Conservation (phyloP, 2,888 invertebrate species). For the Ptilodon capucinus region DNA sequence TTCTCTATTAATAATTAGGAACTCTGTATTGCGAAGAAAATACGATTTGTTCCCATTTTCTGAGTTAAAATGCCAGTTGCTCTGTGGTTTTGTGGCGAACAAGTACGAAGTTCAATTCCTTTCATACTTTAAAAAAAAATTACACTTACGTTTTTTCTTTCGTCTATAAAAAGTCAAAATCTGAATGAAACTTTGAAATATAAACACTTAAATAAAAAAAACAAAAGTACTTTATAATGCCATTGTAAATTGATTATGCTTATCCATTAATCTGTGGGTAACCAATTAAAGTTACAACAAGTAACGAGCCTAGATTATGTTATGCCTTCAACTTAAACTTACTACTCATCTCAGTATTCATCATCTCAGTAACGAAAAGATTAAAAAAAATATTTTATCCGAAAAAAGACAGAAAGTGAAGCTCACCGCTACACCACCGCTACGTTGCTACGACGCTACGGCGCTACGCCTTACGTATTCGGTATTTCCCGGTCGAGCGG, state of each 20-base stretch:
- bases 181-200: no score
- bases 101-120: constrained; percentile 12
- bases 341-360: no score
- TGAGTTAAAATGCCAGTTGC: constrained; percentile 22
- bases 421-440: constrained; percentile 33
- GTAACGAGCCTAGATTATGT: no score
- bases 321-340: no score
- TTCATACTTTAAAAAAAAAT: background rate
- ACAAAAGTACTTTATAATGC: no score
- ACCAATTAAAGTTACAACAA: no score
- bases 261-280: no score
- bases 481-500: constrained; percentile 54
- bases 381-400: background rate
- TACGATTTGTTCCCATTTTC: constrained; percentile 59
- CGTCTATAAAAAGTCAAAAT: no score
- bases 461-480: constrained; percentile 45
- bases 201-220: no score
- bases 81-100: background rate
- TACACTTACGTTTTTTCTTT: no score
- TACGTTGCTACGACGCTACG: constrained; percentile 33
- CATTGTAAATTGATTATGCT: no score
- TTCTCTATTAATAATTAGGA: constrained; percentile 69
- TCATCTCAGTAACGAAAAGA: no score
- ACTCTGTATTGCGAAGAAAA: constrained; percentile 48
- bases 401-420: constrained; percentile 26